Percentiles rank a stretch among this genome's conserved stretches.
Evolutionary conservation across 2,888 invertebrate genomes (phyloP).

Genomic region (Molorchus minor): DNA sequence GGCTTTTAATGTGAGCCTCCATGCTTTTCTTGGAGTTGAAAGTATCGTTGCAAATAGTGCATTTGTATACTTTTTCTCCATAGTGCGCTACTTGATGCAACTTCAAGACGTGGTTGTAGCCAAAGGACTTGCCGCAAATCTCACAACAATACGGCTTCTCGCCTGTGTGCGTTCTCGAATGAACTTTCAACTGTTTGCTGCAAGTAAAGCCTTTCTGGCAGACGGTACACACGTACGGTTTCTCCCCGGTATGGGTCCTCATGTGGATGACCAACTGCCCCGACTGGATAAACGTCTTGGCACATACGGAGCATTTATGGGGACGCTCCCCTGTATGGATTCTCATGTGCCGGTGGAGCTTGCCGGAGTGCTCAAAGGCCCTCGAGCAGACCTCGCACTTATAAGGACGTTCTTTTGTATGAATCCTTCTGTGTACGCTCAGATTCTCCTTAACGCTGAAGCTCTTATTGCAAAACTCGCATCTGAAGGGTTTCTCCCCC

Average conservation of each 20-base stretch:
- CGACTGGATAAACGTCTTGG: conserved; percentile 90
- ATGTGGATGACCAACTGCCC: conserved; percentile 92
- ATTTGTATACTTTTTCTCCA: conserved; percentile 91
- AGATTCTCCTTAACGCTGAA: conserved; percentile 93
- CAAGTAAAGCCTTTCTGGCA: conserved; percentile 93
- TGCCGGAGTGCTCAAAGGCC: conserved; percentile 91
- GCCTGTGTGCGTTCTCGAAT: conserved; percentile 90
- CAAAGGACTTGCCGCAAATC: conserved; percentile 89
- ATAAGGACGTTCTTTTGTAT: conserved; percentile 91
- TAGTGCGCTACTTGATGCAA: conserved; percentile 87
- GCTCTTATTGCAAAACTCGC: conserved; percentile 91
- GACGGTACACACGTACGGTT: conserved; percentile 81
- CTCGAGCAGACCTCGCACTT: conserved; percentile 88
- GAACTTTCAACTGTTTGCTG: conserved; percentile 90
- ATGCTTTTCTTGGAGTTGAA: conserved; percentile 91
- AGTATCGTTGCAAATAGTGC: conserved; percentile 90
- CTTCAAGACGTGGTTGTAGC: conserved; percentile 90
- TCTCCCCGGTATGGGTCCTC: conserved; percentile 87
- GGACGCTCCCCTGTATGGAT: conserved; percentile 92
- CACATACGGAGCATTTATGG: conserved; percentile 87
- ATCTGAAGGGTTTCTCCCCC: conserved; percentile 87
- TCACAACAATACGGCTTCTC: conserved; percentile 92
- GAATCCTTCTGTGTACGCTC: conserved; percentile 88
- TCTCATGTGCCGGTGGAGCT: conserved; percentile 88
- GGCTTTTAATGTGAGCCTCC: conserved; percentile 87